phyloP scores from a whole-genome alignment of 2,797 vertebrate genomes.

The Sarcophilus harrisii region DNA sequence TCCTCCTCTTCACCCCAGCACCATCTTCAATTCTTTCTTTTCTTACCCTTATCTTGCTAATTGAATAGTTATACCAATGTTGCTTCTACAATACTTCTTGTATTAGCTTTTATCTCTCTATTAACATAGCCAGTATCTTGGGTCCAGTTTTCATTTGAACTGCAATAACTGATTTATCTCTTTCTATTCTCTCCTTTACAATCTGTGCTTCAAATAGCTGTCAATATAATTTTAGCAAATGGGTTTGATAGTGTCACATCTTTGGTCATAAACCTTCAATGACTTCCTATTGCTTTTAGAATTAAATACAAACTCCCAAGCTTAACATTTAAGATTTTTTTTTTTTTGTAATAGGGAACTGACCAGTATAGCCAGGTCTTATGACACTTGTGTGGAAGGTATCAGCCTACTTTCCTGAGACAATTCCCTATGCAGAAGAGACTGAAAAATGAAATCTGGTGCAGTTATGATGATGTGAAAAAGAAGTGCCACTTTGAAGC shows the following conservation, averaged over 20 bases:
- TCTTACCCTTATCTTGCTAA: background rate
- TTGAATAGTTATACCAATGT: background rate
- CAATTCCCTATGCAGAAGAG: background rate
- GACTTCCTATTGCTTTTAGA: background rate
- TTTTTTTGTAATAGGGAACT: background rate
- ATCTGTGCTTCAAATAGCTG: background rate
- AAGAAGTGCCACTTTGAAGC: background rate
- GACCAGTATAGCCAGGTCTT: background rate
- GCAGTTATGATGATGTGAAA: background rate
- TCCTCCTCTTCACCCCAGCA: background rate
- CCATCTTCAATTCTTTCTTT: background rate
- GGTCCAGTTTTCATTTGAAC: background rate
- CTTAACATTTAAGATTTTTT: background rate
- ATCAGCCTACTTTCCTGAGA: background rate
- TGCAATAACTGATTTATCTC: background rate
- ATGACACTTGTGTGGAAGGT: background rate
- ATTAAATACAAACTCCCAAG: background rate
- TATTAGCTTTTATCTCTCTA: background rate
- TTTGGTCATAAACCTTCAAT: background rate
- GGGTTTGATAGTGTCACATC: background rate
- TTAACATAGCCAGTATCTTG: background rate
- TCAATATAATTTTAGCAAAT: background rate
- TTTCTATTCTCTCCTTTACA: background rate
- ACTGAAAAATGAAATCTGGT: background rate
- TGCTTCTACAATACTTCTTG: background rate